A percentile compares a stretch with the other conserved stretches of the same genome.
phyloP scores from a whole-genome alignment of 2,113 vertebrate species.

The Microtus montanus region DNA sequence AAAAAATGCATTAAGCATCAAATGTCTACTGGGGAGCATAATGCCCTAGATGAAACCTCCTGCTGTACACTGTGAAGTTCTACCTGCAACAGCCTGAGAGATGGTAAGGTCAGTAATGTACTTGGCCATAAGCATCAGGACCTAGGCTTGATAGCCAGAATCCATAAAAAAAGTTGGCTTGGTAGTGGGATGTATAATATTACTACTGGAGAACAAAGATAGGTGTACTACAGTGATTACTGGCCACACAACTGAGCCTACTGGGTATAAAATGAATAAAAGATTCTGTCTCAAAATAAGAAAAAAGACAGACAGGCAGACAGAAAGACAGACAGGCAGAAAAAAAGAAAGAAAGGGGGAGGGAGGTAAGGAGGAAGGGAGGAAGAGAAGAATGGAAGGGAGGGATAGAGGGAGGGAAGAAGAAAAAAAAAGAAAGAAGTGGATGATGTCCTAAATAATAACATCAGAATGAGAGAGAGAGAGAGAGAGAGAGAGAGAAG shows the following conservation, averaged over 20 bases:
- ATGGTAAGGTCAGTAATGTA: neutral
- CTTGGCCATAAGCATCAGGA: neutral
- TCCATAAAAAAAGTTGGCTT: neutral
- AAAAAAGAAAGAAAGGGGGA: neutral
- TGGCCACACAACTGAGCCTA: too few species aligned
- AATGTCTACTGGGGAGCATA: neutral
- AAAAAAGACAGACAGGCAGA: too few species aligned
- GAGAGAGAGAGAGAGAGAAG: neutral
- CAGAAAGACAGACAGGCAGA: neutral
- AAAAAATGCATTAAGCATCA: neutral
- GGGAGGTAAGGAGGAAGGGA: neutral
- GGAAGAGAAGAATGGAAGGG: neutral
- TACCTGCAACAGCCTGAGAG: neutral
- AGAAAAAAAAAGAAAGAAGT: neutral
- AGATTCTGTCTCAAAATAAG: neutral
- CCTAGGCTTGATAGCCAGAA: neutral
- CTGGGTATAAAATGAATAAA: too few species aligned
- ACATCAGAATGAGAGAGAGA: neutral
- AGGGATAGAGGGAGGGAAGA: neutral
- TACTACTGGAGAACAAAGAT: too few species aligned
- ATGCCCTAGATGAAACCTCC: too few species aligned
- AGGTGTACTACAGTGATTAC: too few species aligned
- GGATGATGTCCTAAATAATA: too few species aligned
- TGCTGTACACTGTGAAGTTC: neutral
- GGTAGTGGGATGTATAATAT: neutral